Conservation (phyloP, 2,113 vertebrate species). For the Carollia perspicillata region DNA sequence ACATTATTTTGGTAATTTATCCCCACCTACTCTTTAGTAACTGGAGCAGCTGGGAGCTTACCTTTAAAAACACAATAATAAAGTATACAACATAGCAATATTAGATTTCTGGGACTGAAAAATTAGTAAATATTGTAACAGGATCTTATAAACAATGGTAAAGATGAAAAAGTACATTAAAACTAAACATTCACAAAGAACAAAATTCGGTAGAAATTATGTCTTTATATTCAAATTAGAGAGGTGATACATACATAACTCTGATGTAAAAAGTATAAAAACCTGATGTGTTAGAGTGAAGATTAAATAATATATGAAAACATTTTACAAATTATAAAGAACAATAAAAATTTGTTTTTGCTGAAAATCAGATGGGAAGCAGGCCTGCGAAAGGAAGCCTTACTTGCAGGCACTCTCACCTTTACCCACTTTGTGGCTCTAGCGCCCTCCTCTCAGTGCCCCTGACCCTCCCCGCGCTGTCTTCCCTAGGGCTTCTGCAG, state of each 20-base stretch:
- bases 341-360: not conserved
- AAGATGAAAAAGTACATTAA: slow-evolving; percentile 6
- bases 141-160: slow-evolving; percentile 8
- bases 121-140: not conserved
- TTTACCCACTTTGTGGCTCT: not conserved
- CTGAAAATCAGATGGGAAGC: not conserved
- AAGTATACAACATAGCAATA: not conserved
- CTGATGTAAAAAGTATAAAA: not conserved
- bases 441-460: too few species aligned
- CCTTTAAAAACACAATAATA: slow-evolving; percentile 31
- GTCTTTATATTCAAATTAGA: slow-evolving; percentile 26
- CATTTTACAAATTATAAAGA: not conserved
- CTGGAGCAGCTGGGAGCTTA: not conserved
- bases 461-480: not conserved
- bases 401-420: not conserved
- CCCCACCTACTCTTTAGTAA: not conserved
- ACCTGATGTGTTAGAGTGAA: not conserved
- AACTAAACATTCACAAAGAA: slow-evolving; percentile 19
- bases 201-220: slow-evolving; percentile 28
- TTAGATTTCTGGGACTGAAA: slow-evolving; percentile 43
- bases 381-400: not conserved
- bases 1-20: slow-evolving; percentile 6
- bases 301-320: not conserved
- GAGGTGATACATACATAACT: not conserved
- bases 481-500: not conserved